Evolutionary conservation across 2,113 vertebrate species (phyloP), one percentile per base, ranked within the genome.

Genomic region (Sinocyclocheilus maitianheensis): DNA sequence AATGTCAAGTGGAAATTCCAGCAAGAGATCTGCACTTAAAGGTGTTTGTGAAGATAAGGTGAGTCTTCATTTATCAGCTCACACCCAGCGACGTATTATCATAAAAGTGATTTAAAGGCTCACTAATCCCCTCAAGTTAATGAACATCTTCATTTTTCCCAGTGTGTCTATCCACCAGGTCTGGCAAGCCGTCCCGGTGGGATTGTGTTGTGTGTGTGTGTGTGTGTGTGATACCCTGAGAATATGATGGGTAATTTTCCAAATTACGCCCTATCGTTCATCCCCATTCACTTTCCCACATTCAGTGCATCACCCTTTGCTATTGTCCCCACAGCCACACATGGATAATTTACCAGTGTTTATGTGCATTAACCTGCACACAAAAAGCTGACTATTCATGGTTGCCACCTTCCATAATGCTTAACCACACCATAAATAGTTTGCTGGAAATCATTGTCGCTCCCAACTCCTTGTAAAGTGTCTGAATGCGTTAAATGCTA

Each of bases 81-180:
- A 94, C 95, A 94, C 90, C 94, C 96, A 97, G 96, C 96, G 94
- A 94, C 95, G 95, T 96, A 97, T 97, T 97, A 97, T 96, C 96
- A 97, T 95, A 97, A 95, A 91, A 96, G 94, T 96, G 96, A 97
- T 96, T 96, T 96, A 96, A 96, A 96, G 96, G 79, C 94, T 95
- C 55, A 62, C 95, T 97, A 97, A 97, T 97, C 96, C 96, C 94
- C 95, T 94, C 86, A 95, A 95, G 95, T 96, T 96, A 97, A 96
- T 96, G 95, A 97, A 97, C 96, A 95, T 97, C 96, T 97, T 97
- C 96, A 97, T 97, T 96, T 96, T 96, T 96, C 95, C 95, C 95
- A 96, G 94, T 58, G 85, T 86, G 90, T 89, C 96, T 91, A 91
- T 93, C 93, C 94, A 88, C 89, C 92, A 94, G 93, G 95, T 96